Evolutionary conservation across 1,140 invertebrate species (phyloP), one percentile per base, ranked within the genome.

Genomic region (Brachionus sp.): DNA sequence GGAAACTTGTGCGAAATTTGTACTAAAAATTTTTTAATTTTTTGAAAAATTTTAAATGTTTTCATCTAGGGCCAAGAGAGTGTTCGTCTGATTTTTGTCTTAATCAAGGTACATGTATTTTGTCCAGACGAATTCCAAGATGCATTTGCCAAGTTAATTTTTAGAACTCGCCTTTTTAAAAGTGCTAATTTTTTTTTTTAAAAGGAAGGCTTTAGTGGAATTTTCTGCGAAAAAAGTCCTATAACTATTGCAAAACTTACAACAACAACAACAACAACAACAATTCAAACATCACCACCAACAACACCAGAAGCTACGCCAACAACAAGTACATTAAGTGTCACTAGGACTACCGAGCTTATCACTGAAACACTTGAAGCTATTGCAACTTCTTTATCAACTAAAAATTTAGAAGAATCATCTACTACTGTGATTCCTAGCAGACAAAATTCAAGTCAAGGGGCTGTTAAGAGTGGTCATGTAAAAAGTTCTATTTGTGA

Each of bases 1-100:
- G 70, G 70, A 75, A 75, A n/a, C 25, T n/a, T 75, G 19, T 75
- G 70, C n/a, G 70, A 75, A 75, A 75, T 46, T 25, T 75, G 68
- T 73, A 73, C 3, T 2, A 23, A 13, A 1, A 5, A n/a, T 2
- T 2, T 23, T 68, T n/a, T 29, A n/a, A 66, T 3, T 66, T 33
- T 6, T 10, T 23, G 12, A 37, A n/a, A 35, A 68, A 68, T 29
- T 13, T 68, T 68, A 68, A 37, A 35, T 68, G 6, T 68, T 13
- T 35, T 37, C 29, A 33, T 73, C 33, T 7, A 73, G 68, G 70
- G 70, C 70, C 70, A 25, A 75, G 44, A 75, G 42, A 46, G 9
- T 75, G 70, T 35, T 29, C 16, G 6, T 50, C 70, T 4, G 70
- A 75, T 25, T 75, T 75, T 46, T 75, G 70, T 46, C 42, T 75